Conservation (phyloP, 2,888 invertebrate genomes). For the Onchidella celtica region DNA sequence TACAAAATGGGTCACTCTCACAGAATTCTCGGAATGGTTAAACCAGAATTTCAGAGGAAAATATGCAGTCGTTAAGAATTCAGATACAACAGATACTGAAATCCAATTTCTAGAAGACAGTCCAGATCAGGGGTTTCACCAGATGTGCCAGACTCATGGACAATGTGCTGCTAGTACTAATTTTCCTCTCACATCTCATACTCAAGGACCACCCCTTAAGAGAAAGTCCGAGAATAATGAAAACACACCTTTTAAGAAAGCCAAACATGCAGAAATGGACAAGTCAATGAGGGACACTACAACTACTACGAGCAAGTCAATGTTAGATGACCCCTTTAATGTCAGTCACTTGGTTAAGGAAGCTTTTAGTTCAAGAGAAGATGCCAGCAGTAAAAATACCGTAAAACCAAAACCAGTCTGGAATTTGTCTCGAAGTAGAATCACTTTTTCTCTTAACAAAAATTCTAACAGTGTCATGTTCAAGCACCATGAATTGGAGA, state of each 20-base stretch:
- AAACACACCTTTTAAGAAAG: too few relatives aligned
- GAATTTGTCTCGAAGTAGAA: background rate
- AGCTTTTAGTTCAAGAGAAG: too few relatives aligned
- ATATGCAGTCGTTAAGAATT: background rate
- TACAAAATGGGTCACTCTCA: conserved; percentile 12
- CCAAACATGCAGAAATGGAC: too few relatives aligned
- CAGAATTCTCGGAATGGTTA: conserved; percentile 22
- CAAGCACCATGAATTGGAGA: background rate
- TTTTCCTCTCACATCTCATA: too few relatives aligned
- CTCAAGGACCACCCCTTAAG: too few relatives aligned
- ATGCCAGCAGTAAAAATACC: background rate
- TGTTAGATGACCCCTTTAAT: background rate
- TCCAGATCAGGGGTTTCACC: background rate
- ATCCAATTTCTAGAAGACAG: background rate
- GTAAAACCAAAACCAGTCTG: background rate
- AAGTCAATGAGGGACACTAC: background rate
- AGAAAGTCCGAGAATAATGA: too few relatives aligned
- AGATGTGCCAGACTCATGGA: too few relatives aligned
- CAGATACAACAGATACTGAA: background rate
- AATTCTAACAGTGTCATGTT: background rate
- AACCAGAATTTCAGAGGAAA: background rate
- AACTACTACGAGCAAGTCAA: background rate
- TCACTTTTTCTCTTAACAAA: background rate
- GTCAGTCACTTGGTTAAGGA: background rate
- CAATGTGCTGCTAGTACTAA: too few relatives aligned